Evolutionary conservation across 2,797 vertebrate genomes (phyloP).

Genomic region (Todus mexicanus): DNA sequence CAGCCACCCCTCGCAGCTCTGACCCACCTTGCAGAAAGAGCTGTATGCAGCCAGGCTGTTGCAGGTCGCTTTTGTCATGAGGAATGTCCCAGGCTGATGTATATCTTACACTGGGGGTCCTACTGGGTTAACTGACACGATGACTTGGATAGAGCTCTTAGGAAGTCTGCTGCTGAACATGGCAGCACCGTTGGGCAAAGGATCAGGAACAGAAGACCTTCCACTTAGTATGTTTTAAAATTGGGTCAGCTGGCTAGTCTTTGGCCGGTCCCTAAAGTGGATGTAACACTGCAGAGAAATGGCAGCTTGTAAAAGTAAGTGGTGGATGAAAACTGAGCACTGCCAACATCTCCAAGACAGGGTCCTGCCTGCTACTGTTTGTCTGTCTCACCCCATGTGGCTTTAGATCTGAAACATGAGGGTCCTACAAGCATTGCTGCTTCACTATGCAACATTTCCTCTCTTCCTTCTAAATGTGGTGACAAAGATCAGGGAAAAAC

Average conservation of each 20-base stretch:
- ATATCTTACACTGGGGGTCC: background rate
- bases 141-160: background rate
- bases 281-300: background rate
- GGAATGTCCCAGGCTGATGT: background rate
- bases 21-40: background rate
- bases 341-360: background rate
- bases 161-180: background rate
- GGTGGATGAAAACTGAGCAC: background rate
- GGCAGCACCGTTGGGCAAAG: background rate
- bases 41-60: background rate
- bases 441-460: background rate
- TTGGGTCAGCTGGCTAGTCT: background rate
- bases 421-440: background rate
- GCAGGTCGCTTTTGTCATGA: background rate
- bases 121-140: fast-evolving
- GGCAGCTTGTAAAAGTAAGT: background rate
- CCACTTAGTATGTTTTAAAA: background rate
- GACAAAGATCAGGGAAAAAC: background rate
- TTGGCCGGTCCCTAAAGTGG: background rate
- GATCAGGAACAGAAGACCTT: background rate
- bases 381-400: background rate
- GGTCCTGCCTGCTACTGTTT: background rate
- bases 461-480: fast-evolving
- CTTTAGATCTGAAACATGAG: background rate
- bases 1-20: background rate